phyloP scores from a whole-genome alignment of 2,888 invertebrate genomes.

The Coenonympha arcania region DNA sequence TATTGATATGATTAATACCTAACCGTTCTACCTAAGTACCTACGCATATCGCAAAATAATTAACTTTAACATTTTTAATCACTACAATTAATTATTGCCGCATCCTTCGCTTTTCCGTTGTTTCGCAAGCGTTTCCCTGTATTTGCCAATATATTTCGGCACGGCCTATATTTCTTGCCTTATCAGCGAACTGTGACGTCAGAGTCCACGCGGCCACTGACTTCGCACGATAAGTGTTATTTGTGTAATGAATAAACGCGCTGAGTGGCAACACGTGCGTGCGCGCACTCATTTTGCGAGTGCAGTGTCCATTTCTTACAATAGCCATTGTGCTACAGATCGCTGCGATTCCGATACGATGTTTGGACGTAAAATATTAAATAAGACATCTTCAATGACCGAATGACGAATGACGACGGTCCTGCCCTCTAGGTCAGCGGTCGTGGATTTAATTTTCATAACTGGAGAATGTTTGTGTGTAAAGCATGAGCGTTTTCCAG shows the following conservation, averaged over 20 bases:
- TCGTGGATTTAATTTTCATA: too few relatives aligned
- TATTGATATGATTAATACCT: too few relatives aligned
- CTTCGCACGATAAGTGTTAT: conserved; percentile 35
- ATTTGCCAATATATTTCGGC: conserved; percentile 18
- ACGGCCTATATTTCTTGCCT: conserved; percentile 32
- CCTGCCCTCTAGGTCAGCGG: too few relatives aligned
- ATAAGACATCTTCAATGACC: too few relatives aligned
- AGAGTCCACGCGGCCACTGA: conserved; percentile 55
- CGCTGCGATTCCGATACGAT: not conserved
- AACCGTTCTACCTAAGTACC: too few relatives aligned
- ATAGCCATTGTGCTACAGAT: not conserved
- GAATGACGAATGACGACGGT: too few relatives aligned
- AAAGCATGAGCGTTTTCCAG: too few relatives aligned
- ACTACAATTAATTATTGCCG: not conserved
- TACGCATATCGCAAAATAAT: too few relatives aligned
- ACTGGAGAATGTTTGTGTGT: too few relatives aligned
- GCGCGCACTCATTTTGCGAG: conserved; percentile 27
- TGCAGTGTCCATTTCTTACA: not conserved
- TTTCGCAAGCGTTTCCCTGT: conserved; percentile 3
- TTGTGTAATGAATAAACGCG: conserved; percentile 18
- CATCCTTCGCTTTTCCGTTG: not conserved
- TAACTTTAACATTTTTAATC: too few relatives aligned
- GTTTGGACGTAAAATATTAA: too few relatives aligned
- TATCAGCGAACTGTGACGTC: conserved; percentile 58
- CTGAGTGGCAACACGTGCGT: conserved; percentile 24